phyloP scores from a whole-genome alignment of 2,888 invertebrate species.

The Tipula unca region DNA sequence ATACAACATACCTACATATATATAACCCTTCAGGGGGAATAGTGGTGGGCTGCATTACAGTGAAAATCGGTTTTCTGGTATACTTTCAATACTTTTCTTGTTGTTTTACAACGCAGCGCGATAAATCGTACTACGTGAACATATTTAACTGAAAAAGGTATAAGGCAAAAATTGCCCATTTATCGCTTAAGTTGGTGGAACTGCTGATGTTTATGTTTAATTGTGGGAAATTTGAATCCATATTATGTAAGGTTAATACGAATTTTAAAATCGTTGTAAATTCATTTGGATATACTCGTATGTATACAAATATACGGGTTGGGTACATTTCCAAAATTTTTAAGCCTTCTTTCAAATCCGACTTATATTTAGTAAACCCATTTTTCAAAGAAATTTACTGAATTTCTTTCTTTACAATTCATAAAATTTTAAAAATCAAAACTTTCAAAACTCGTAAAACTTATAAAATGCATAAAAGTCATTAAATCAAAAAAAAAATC shows the following conservation, averaged over 20 bases:
- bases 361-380: too few relatives aligned
- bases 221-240: too few relatives aligned
- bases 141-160: neutral
- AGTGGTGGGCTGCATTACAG: neutral
- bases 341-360: too few relatives aligned
- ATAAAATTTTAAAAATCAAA: too few relatives aligned
- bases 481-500: too few relatives aligned
- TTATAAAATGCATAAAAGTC: too few relatives aligned
- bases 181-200: neutral
- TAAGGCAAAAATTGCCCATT: neutral
- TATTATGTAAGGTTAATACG: neutral
- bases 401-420: too few relatives aligned
- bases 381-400: too few relatives aligned
- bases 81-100: neutral
- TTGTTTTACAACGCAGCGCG: neutral
- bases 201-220: neutral
- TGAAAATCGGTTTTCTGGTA: neutral
- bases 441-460: too few relatives aligned
- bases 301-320: too few relatives aligned
- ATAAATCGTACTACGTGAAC: neutral
- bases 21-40: neutral
- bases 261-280: neutral
- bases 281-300: too few relatives aligned
- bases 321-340: too few relatives aligned
- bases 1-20: neutral